Base-by-base conservation (phyloP, 2,113 vertebrate species). In the Myotis yumanensis region DNA sequence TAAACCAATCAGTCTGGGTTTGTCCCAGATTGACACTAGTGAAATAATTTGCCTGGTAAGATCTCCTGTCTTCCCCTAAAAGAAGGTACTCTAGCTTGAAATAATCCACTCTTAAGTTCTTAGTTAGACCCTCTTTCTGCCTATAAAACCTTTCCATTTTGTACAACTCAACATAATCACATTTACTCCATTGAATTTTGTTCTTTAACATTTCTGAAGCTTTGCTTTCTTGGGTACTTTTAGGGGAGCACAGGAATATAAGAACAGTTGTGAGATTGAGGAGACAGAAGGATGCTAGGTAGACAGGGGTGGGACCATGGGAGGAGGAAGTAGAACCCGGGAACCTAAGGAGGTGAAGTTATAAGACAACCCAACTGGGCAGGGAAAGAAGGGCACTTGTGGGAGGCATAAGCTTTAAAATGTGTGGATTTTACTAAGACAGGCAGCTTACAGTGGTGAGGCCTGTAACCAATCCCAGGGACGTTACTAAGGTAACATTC, bases 141-240 rank as follows among this genome's bases (percentile, higher is more conserved):
- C 22, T 37, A 37, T 80, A 57, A 37, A 52, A 80, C 25, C 2
- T 14, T 35, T 37, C 77, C 7, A 37, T 57, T 57, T 57, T 57
- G 12, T 80, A 57, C 22, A 37, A 37, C 11, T 80, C 48, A 80
- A 25, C 51, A 35, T 62, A 82, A 43, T 82, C 25, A 54, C 37
- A 59, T 59, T 28, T 40, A 59, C 14, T 25, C 54, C 9, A 30
- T 20, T 32, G 35, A 82, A 82, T 43, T 43, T 62, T 57, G 15
- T 82, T 82, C 80, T 82, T 62, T 62, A 82, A 43, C 14, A 28
- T 30, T 82, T 72, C 35, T 66, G 90, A 94, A 88, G 32, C 2
- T 87, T 25, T 3, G 4, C 86, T 92, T 95, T 6, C 48, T 94
- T 88, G 84, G 2, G 52, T 83, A 75, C 5, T 68, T 96, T 96